Conservation (phyloP, 2,797 vertebrate species). For the Melanotaenia nigrans region DNA sequence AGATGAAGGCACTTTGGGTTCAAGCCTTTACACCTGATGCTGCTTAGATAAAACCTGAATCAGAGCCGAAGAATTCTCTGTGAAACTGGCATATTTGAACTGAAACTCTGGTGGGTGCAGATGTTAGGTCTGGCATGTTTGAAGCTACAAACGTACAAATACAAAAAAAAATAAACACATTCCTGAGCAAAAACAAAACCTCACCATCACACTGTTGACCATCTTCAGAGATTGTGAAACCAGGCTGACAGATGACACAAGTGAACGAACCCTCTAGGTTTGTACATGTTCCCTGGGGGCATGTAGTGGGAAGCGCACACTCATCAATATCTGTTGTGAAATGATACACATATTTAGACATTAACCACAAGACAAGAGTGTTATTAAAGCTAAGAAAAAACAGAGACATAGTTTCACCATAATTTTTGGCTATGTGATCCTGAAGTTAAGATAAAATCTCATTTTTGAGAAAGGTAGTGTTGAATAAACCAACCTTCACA, state of each 20-base stretch:
- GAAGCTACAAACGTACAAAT: constrained; percentile 22
- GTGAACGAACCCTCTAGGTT: constrained; percentile 88
- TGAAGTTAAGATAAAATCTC: neutral
- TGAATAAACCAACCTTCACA: constrained; percentile 81
- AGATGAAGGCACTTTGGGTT: constrained; percentile 55
- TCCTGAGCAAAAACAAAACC: constrained; percentile 40
- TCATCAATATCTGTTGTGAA: constrained; percentile 79
- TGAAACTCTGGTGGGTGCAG: constrained; percentile 2
- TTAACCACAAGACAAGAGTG: neutral
- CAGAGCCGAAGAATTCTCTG: constrained; percentile 68
- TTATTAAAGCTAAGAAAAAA: constrained; percentile 28
- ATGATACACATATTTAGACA: constrained; percentile 38
- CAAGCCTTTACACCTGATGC: constrained; percentile 78
- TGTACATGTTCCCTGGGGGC: constrained; percentile 85
- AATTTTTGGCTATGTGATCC: constrained; percentile 9
- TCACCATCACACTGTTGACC: constrained; percentile 79
- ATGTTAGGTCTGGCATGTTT: constrained; percentile 31
- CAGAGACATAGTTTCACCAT: constrained; percentile 7
- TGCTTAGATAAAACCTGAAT: constrained; percentile 76
- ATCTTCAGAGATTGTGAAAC: constrained; percentile 83
- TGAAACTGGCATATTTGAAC: constrained; percentile 29
- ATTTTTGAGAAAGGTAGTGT: neutral
- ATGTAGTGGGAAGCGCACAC: constrained; percentile 75
- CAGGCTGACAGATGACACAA: constrained; percentile 81
- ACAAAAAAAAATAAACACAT: constrained; percentile 17